Evolutionary conservation across 2,113 vertebrate species (phyloP), one percentile per base, ranked within the genome.

Genomic region (Atlantisia rogersi): DNA sequence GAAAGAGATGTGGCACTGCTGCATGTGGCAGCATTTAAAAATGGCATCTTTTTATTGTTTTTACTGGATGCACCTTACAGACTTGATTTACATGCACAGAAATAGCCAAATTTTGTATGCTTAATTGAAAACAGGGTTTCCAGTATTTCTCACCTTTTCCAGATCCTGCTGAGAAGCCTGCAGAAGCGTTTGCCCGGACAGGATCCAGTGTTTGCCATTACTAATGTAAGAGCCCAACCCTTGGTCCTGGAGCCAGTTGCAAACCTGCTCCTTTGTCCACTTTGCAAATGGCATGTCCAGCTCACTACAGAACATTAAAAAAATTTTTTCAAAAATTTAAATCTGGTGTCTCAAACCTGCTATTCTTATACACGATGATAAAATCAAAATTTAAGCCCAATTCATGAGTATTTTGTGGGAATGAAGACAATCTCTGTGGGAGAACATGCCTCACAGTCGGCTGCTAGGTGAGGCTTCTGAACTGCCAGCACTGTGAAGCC

Each of bases 231-330:
- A 98, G 9, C 99, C 99, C 46, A 99, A 96, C 15, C 99, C 99
- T 95, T 99, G 99, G 19, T 99, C 99, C 91, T 99, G 98, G 40
- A 99, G 98, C 99, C 99, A 99, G 75, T 93, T 98, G 92, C 99
- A 99, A 82, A 99, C 99, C 95, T 99, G 99, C 55, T 99, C 99
- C 92, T 99, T 99, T 1, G 98, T 98, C 99, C 99, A 99, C 73
- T 99, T 99, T 55, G 99, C 99, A 35, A 99, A 99, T 0, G 99
- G 99, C 95, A 98, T 98, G 76, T 99, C 99, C 97, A 99, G 96
- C 19, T 99, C 99, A 97, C 99, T 99, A 90, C 1, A 1, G 62
- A 73, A 75, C 63, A 56, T 63, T 63, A 92, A 14, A 95, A 17
- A 10, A 59, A 77, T 70, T 35, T 35, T 35, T 35, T 35, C 35